These are phyloP conservation scores for Echiichthys vipera DNA, from an alignment of 2,797 vertebrate genomes.

Conservation along the genomic window DNA sequence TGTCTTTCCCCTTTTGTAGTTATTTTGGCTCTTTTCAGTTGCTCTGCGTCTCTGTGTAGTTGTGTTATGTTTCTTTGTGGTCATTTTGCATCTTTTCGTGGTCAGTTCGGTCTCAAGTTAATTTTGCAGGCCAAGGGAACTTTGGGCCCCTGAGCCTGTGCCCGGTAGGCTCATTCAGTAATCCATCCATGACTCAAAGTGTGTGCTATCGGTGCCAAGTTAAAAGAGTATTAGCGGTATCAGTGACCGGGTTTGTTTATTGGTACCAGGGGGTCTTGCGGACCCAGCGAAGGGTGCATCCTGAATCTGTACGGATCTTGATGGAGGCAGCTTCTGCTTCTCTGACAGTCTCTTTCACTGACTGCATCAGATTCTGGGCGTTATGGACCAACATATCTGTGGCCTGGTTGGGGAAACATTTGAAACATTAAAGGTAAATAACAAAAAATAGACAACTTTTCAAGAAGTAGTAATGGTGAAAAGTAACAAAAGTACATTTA, in stretches of 20 bases:
- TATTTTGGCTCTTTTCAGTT: too few relatives aligned
- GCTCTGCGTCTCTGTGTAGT: too few relatives aligned
- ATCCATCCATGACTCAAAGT: neutral
- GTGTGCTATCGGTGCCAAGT: slow-evolving; percentile 42
- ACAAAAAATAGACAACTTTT: neutral
- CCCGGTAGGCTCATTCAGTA: too few relatives aligned
- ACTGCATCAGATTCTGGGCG: slow-evolving; percentile 99
- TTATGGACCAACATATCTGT: slow-evolving; percentile 99
- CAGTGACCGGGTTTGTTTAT: slow-evolving; percentile 74
- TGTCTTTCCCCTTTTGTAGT: too few relatives aligned
- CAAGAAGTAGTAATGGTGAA: neutral
- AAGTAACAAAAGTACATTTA: neutral
- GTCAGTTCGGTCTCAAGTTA: too few relatives aligned
- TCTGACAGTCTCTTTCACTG: slow-evolving; percentile 98
- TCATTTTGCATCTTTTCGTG: too few relatives aligned
- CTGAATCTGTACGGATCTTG: slow-evolving; percentile 98
- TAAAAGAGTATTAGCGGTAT: slow-evolving; percentile 18
- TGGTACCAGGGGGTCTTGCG: slow-evolving; percentile 99
- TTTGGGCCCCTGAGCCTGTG: too few relatives aligned
- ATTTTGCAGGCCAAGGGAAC: too few relatives aligned
- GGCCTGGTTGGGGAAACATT: slow-evolving; percentile 83
- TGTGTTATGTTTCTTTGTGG: too few relatives aligned
- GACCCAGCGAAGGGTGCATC: slow-evolving; percentile 97
- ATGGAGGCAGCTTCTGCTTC: slow-evolving; percentile 99
- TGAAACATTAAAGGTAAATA: neutral